These are phyloP conservation scores for Miniopterus natalensis DNA, from an alignment of 2,113 vertebrate species.

Conservation along the genomic window DNA sequence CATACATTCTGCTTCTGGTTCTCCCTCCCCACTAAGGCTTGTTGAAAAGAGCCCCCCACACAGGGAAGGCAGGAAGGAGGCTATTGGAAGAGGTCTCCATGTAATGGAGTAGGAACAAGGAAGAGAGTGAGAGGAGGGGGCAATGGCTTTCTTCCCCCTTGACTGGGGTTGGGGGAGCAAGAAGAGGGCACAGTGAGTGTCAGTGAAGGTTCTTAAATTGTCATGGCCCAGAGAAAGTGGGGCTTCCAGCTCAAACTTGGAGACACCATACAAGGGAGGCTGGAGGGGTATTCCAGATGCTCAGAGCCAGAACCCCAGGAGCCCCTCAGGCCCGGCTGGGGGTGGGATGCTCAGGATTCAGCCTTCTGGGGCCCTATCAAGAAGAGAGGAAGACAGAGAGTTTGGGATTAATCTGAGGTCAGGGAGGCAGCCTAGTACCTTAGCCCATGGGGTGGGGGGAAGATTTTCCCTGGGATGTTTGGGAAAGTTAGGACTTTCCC, in stretches of 20 bases:
- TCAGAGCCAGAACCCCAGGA: background rate
- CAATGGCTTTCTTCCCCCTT: background rate
- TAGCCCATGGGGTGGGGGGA: background rate
- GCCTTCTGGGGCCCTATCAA: background rate
- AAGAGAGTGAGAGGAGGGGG: background rate
- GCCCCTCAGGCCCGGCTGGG: background rate
- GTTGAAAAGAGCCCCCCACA: background rate
- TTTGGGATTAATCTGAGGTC: background rate
- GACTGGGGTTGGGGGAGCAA: background rate
- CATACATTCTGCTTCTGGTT: background rate
- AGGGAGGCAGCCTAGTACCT: background rate
- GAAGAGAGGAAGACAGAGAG: background rate
- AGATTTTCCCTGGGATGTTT: background rate
- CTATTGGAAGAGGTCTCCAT: background rate
- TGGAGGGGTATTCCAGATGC: background rate
- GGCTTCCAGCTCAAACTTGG: background rate
- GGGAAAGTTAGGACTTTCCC: background rate
- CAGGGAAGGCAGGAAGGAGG: background rate
- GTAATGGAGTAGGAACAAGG: background rate
- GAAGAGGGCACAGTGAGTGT: background rate
- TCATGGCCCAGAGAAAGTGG: background rate
- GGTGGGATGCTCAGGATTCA: background rate
- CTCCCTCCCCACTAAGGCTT: background rate
- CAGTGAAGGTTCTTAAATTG: background rate
- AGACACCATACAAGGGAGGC: background rate